A percentile compares a stretch with the other conserved stretches of the same genome.
Conservation (phyloP, 2,797 vertebrate species). For the Forpus xanthops region DNA sequence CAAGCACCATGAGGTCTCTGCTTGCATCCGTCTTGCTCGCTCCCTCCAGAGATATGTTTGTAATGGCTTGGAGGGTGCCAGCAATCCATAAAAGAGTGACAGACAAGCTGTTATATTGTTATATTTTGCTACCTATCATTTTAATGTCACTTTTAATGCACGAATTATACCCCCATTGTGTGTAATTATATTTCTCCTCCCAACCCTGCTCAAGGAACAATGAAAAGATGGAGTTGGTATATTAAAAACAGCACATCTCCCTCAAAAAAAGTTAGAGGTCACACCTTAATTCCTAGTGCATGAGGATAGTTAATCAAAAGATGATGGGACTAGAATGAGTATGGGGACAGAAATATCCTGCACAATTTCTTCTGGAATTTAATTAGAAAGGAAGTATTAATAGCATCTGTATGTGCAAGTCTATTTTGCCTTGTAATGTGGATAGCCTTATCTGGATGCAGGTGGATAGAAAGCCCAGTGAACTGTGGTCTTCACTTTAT, state of each 20-base stretch:
- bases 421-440: slow-evolving; percentile 17
- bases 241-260: slow-evolving; percentile 65
- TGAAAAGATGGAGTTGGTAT: slow-evolving; percentile 53
- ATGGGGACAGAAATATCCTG: slow-evolving; percentile 61
- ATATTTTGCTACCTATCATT: slow-evolving; percentile 58
- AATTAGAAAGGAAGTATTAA: slow-evolving; percentile 73
- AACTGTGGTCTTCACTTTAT: neutral
- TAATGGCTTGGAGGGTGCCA: slow-evolving; percentile 42
- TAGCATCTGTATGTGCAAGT: slow-evolving; percentile 48
- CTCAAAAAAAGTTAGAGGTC: slow-evolving; percentile 71
- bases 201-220: slow-evolving; percentile 42
- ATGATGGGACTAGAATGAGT: slow-evolving; percentile 65
- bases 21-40: neutral
- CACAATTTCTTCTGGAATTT: slow-evolving; percentile 69
- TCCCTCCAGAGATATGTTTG: neutral
- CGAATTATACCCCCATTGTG: slow-evolving; percentile 63
- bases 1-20: fast-evolving
- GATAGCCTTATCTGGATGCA: neutral
- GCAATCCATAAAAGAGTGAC: slow-evolving; percentile 13
- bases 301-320: slow-evolving; percentile 71
- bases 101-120: slow-evolving; percentile 42
- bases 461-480: neutral
- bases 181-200: slow-evolving; percentile 70
- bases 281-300: slow-evolving; percentile 66
- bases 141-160: slow-evolving; percentile 50